A percentile compares a stretch with the other conserved stretches of the same genome.
phyloP scores from a whole-genome alignment of 2,888 invertebrate genomes.

The Metallyticus violacea region DNA sequence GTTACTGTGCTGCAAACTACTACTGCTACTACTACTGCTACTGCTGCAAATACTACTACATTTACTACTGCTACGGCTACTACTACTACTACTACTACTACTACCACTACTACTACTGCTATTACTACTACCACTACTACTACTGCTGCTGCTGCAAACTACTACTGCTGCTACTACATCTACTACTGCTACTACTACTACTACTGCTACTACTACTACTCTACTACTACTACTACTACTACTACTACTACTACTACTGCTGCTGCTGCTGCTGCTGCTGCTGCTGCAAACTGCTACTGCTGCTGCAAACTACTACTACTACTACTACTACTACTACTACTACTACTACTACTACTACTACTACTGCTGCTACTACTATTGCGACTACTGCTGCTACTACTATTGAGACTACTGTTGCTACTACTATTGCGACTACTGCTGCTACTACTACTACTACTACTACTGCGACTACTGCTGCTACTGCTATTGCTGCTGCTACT shows the following conservation, averaged over 20 bases:
- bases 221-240: background rate
- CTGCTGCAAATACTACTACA: background rate
- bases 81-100: background rate
- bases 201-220: background rate
- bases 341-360: too few species aligned
- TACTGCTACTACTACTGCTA: background rate
- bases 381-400: background rate
- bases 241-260: background rate
- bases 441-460: background rate
- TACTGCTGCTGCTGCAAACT: background rate
- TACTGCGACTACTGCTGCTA: background rate
- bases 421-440: background rate
- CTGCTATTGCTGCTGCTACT: background rate
- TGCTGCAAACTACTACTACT: background rate
- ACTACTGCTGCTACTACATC: background rate
- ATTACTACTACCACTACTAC: background rate
- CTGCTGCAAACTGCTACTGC: background rate
- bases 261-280: background rate
- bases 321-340: background rate
- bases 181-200: background rate
- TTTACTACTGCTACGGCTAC: background rate
- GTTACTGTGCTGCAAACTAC: background rate
- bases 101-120: background rate
- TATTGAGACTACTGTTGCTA: background rate
- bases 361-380: too few species aligned